Evolutionary conservation across 1,140 invertebrate species (phyloP).

Genomic region (Dreissena polymorpha): DNA sequence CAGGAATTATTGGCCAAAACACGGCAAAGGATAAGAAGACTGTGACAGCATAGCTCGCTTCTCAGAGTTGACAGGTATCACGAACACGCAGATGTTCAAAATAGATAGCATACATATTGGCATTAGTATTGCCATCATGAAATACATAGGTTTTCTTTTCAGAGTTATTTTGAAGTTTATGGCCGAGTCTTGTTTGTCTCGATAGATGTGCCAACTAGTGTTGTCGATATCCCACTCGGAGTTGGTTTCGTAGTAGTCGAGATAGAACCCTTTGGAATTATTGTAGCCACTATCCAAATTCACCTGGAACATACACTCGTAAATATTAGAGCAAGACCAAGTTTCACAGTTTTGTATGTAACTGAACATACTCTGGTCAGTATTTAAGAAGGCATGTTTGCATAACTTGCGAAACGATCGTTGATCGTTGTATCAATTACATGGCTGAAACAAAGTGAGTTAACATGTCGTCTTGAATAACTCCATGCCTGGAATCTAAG

Average conservation of each 20-base stretch:
- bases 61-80: slow-evolving; percentile 83
- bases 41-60: slow-evolving; percentile 82
- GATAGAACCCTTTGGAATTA: background rate
- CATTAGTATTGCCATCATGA: slow-evolving; percentile 82
- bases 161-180: slow-evolving; percentile 60
- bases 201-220: no score
- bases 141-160: slow-evolving; percentile 72
- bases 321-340: background rate
- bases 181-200: background rate
- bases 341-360: background rate
- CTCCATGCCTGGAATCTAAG: slow-evolving; percentile 76
- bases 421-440: no score
- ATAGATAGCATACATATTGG: slow-evolving; percentile 83
- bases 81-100: slow-evolving; percentile 83
- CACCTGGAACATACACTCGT: background rate
- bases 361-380: no score
- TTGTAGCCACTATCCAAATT: background rate
- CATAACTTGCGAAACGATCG: no score
- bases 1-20: slow-evolving; percentile 83
- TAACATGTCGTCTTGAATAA: slow-evolving; percentile 40
- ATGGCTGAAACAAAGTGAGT: background rate
- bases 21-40: slow-evolving; percentile 83
- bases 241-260: background rate
- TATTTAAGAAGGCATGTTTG: no score
- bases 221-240: background rate